Evolutionary conservation across 2,888 invertebrate species (phyloP), one percentile per base, ranked within the genome.

Genomic region (Cotesia congregata): DNA sequence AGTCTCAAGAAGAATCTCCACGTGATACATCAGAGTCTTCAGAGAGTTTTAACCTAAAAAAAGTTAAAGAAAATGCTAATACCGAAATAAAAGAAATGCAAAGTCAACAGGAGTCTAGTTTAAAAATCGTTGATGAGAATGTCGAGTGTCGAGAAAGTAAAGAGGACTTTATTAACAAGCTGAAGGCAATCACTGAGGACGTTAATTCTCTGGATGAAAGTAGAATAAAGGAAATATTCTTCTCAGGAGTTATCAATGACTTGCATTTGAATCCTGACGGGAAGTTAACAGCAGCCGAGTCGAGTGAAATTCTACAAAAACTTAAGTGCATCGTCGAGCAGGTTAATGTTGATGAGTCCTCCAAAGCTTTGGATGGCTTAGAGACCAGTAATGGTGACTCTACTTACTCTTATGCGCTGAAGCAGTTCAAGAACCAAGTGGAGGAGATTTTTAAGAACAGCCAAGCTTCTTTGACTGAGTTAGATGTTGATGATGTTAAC

Each of bases 401-500:
- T 6, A 65, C n/a, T 64, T 9, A 41, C n/a, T 65, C 72, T 20
- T 65, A 72, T 4, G 4, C 12, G 6, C 7, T 65, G 0, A 5
- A 41, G 50, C 64, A 65, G 61, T 65, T 65, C n/a, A 17, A 38
- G 9, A 20, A 72, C 12, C 50, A 15, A 4, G 40, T 17, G n/a
- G 61, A 72, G 30, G 5, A 50, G n/a, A 72, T 65, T 30, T 15
- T 50, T n/a, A 61, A 72, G 60, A 62, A 38, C 40, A 64, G 65
- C 4, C 68, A 79, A 7, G 79, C 80, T 6, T 77, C 79, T 0
- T 80, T 81, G 1, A 74, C 79, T 0, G 82, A 80, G 6, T 7
- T 62, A 17, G 6, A 62, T 6, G 62, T 15, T 62, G 6, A 62
- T 62, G n/a, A 62, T 6, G 62, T n/a, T 62, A 15, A 62, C n/a